phyloP scores from a whole-genome alignment of 1,140 invertebrate species.

The Armadillidium nasatum region DNA sequence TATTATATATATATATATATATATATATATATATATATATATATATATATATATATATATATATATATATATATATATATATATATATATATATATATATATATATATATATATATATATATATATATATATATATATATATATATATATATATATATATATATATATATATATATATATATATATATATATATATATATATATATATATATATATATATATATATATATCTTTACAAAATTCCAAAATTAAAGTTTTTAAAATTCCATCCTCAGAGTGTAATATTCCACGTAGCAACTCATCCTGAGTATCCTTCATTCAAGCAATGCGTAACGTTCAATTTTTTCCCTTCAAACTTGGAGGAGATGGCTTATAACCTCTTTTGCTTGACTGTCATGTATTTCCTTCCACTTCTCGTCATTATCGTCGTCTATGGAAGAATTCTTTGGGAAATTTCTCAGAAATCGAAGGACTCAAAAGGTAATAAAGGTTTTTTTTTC shows the following conservation, averaged over 20 bases:
- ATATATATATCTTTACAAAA: slow-evolving; percentile 5
- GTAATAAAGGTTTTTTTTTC: no score
- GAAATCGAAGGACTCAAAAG: slow-evolving; percentile 54
- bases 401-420: slow-evolving; percentile 67
- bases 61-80: no score
- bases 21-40: no score
- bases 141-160: background rate
- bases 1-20: no score
- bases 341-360: slow-evolving; percentile 58
- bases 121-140: background rate
- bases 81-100: no score
- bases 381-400: slow-evolving; percentile 71
- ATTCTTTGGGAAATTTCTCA: slow-evolving; percentile 68
- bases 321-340: slow-evolving; percentile 73
- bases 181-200: slow-evolving; percentile 25
- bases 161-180: slow-evolving; percentile 24
- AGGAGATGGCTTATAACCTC: slow-evolving; percentile 69
- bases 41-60: no score
- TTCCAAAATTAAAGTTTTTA: background rate
- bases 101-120: background rate
- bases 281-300: slow-evolving; percentile 65
- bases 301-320: slow-evolving; percentile 62
- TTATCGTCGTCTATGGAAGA: slow-evolving; percentile 65
- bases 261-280: slow-evolving; percentile 59
- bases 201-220: slow-evolving; percentile 24